phyloP scores from a whole-genome alignment of 2,888 invertebrate species.

The Dione juno region DNA sequence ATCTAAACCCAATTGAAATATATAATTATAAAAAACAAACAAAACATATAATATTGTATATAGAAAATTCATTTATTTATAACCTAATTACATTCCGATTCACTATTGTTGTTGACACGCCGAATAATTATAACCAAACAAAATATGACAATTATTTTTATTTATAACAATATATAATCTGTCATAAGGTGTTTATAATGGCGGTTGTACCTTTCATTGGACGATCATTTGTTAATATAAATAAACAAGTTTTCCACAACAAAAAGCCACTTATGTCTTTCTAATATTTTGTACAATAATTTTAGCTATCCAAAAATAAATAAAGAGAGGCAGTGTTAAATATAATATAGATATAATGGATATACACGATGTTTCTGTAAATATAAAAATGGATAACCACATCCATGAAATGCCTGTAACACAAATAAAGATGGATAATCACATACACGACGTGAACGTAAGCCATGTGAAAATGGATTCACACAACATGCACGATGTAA shows the following conservation, averaged over 20 bases:
- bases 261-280: slow-evolving; percentile 7
- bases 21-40: no score
- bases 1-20: no score
- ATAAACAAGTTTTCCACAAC: slow-evolving; percentile 34
- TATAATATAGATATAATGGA: slow-evolving; percentile 31
- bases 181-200: slow-evolving; percentile 38
- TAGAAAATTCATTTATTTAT: no score
- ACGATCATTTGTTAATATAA: slow-evolving; percentile 33
- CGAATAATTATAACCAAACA: background rate
- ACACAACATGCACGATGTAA: slow-evolving; percentile 38
- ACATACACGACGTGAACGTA: slow-evolving; percentile 37
- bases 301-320: slow-evolving; percentile 3
- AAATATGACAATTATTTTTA: slow-evolving; percentile 3
- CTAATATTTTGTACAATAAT: slow-evolving; percentile 4
- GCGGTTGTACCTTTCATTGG: slow-evolving; percentile 37
- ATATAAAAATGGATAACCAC: slow-evolving; percentile 47
- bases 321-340: slow-evolving; percentile 5
- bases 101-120: background rate
- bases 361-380: slow-evolving; percentile 34
- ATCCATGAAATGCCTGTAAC: slow-evolving; percentile 46
- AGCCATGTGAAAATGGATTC: slow-evolving; percentile 35
- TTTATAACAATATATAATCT: background rate
- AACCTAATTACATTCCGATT: no score
- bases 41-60: background rate
- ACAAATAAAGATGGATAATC: slow-evolving; percentile 34